Evolutionary conservation across 2,888 invertebrate genomes (phyloP).

Genomic region (Metallyticus violacea): DNA sequence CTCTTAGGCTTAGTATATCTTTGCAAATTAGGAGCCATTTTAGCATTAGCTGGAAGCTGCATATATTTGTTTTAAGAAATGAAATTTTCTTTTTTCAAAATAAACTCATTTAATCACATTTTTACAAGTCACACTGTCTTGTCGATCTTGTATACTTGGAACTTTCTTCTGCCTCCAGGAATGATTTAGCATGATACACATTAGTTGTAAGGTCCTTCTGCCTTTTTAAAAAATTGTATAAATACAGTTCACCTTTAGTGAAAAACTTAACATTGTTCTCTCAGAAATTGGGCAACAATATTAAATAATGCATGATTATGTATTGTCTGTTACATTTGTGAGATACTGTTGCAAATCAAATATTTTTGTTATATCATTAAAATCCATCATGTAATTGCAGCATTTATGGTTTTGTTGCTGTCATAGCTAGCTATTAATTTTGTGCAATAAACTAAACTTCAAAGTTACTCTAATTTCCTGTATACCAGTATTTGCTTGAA

Average conservation of each 20-base stretch:
- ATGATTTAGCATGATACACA: neutral
- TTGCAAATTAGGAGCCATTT: neutral
- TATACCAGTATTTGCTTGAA: neutral
- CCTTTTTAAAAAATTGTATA: neutral
- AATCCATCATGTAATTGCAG: neutral
- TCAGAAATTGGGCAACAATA: neutral
- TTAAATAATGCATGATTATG: neutral
- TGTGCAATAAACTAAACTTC: neutral
- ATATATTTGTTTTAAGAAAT: neutral
- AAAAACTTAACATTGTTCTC: neutral
- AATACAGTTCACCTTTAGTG: neutral
- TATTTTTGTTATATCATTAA: neutral
- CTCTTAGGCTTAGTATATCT: neutral
- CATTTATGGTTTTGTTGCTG: too few relatives aligned
- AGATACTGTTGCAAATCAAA: neutral
- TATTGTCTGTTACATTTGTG: neutral
- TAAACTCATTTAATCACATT: neutral
- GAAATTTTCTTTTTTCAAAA: neutral
- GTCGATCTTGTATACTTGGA: neutral
- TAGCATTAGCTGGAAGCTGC: neutral
- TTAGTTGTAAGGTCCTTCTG: neutral
- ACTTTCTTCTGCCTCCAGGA: neutral
- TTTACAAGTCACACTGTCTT: neutral
- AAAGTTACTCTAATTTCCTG: neutral
- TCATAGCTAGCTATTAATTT: neutral